These are phyloP conservation scores for Macrotus californicus DNA, from an alignment of 2,113 vertebrate genomes.

Conservation along the genomic window DNA sequence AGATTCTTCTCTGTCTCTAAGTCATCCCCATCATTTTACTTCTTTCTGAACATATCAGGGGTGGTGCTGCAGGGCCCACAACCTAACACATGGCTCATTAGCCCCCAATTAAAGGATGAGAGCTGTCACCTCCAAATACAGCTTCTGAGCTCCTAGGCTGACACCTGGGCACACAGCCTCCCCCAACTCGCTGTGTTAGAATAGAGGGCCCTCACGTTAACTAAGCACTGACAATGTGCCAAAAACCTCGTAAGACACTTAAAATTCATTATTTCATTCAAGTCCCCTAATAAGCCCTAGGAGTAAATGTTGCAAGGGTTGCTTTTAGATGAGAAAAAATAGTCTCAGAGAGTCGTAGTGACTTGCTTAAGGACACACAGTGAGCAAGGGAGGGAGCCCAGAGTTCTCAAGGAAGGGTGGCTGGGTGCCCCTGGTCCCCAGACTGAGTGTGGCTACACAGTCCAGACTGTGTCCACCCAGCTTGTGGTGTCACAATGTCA, in stretches of 20 bases:
- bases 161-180: rapidly evolving
- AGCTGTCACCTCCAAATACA: not conserved
- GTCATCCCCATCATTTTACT: not conserved
- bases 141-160: not conserved
- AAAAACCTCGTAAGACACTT: not conserved
- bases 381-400: not conserved
- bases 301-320: not conserved
- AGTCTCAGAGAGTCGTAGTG: not conserved
- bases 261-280: not conserved
- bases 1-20: not conserved
- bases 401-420: not conserved
- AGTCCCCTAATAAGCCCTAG: not conserved
- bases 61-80: not conserved
- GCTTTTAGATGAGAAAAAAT: not conserved
- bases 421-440: not conserved
- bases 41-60: not conserved
- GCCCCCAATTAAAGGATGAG: not conserved
- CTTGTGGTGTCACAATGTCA: not conserved
- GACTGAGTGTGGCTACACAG: not conserved
- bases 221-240: not conserved
- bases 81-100: no score
- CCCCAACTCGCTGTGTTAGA: not conserved
- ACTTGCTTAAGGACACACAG: not conserved
- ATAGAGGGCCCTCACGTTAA: not conserved
- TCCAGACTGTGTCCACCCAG: not conserved